These are phyloP conservation scores for Aspidiotus destructor DNA, from an alignment of 2,888 invertebrate genomes.

Conservation along the genomic window DNA sequence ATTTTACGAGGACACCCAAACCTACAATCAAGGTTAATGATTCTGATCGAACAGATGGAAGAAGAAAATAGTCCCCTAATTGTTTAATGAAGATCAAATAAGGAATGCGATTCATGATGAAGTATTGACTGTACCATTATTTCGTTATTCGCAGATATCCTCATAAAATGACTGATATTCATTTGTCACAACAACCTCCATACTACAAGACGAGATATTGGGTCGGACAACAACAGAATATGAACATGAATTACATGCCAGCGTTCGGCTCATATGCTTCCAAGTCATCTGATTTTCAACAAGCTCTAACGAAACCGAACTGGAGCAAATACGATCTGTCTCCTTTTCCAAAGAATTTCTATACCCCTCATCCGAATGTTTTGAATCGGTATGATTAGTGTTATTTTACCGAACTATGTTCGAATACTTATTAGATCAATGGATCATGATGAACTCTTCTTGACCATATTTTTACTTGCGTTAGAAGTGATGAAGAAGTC, in stretches of 20 bases:
- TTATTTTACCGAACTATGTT: no score
- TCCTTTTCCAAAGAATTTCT: conserved; percentile 89
- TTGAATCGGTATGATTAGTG: conserved; percentile 41
- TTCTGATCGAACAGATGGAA: neutral
- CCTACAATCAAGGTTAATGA: neutral
- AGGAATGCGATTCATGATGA: no score
- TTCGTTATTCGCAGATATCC: neutral
- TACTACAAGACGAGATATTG: conserved; percentile 27
- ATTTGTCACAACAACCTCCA: conserved; percentile 23
- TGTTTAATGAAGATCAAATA: neutral
- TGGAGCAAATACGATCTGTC: conserved; percentile 78
- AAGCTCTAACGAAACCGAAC: conserved; percentile 61
- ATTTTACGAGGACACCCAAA: neutral
- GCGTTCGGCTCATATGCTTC: conserved; percentile 13
- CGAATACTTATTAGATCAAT: no score
- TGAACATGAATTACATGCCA: conserved; percentile 20
- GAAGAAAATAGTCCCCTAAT: neutral
- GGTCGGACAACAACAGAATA: conserved; percentile 29
- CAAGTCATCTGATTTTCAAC: conserved; percentile 23
- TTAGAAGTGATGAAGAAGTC: conserved; percentile 53
- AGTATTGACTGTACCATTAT: no score
- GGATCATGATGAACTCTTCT: no score
- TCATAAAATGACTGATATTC: conserved; percentile 23
- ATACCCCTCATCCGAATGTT: conserved; percentile 69
- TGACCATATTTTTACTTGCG: no score